These are phyloP conservation scores for Tolypeutes matacus DNA, from an alignment of 2,797 vertebrate species.

Conservation along the genomic window DNA sequence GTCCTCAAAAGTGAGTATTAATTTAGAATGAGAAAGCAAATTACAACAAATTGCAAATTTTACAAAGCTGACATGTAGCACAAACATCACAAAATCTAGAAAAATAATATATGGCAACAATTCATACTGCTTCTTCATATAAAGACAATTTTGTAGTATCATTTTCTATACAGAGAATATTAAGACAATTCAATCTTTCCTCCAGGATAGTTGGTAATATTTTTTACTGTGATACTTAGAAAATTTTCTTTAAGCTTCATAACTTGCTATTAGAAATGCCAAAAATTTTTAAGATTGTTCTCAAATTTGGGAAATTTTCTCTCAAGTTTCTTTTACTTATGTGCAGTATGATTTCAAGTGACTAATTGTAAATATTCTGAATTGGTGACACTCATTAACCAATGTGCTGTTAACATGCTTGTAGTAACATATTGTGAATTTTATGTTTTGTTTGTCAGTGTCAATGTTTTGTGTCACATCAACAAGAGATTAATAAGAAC, in stretches of 20 bases:
- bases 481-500: not conserved
- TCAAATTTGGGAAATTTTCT: not conserved
- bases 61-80: not conserved
- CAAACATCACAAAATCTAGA: not conserved
- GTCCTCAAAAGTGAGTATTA: slow-evolving; percentile 2
- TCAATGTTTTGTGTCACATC: not conserved
- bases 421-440: not conserved
- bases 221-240: not conserved
- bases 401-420: not conserved
- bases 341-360: not conserved
- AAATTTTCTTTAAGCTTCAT: not conserved
- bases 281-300: not conserved
- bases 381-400: not conserved
- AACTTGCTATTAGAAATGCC: slow-evolving; percentile 6
- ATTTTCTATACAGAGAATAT: not conserved
- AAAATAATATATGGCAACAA: not conserved
- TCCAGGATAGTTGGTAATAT: not conserved
- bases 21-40: not conserved
- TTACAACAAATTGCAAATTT: not conserved
- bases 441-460: not conserved
- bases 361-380: not conserved
- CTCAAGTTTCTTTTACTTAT: not conserved
- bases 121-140: not conserved
- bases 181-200: not conserved
- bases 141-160: not conserved